Conservation (phyloP, 2,113 vertebrate species). For the human region DNA sequence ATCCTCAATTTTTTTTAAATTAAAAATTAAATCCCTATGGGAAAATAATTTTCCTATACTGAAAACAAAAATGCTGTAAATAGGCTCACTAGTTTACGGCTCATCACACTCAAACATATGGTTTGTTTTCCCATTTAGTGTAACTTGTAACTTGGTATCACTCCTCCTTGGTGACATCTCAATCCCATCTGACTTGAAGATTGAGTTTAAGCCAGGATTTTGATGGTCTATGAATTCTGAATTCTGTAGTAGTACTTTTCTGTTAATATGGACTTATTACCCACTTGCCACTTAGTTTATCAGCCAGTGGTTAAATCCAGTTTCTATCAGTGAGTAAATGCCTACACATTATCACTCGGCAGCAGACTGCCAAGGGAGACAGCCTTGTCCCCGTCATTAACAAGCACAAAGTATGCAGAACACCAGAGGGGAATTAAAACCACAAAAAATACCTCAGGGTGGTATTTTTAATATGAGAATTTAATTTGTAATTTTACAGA, state of each 20-base stretch:
- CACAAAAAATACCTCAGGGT: constrained; percentile 93
- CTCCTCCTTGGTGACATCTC: constrained; percentile 83
- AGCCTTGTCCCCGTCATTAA: constrained; percentile 90
- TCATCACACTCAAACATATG: constrained; percentile 47
- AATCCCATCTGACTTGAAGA: constrained; percentile 83
- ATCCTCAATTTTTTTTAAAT: neutral
- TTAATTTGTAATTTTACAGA: constrained; percentile 96
- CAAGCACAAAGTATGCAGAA: constrained; percentile 91
- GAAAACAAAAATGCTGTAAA: constrained; percentile 13
- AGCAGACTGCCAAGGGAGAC: constrained; percentile 89
- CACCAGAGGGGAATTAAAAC: constrained; percentile 92
- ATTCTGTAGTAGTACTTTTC: constrained; percentile 86
- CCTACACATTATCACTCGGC: constrained; percentile 89
- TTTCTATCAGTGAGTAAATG: constrained; percentile 88
- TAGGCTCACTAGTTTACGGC: constrained; percentile 60
- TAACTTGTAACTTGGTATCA: constrained; percentile 75
- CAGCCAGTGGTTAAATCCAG: constrained; percentile 88
- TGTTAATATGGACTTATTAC: constrained; percentile 91
- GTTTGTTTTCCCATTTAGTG: constrained; percentile 71
- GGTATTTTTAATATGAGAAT: constrained; percentile 96
- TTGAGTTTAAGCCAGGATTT: constrained; percentile 85
- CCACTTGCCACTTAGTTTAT: constrained; percentile 91
- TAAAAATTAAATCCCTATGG: constrained; percentile 5
- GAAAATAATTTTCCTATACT: constrained; percentile 60
- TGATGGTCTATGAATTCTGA: constrained; percentile 82